phyloP scores from a whole-genome alignment of 2,113 vertebrate species.

The Oreotrochilus melanogaster region DNA sequence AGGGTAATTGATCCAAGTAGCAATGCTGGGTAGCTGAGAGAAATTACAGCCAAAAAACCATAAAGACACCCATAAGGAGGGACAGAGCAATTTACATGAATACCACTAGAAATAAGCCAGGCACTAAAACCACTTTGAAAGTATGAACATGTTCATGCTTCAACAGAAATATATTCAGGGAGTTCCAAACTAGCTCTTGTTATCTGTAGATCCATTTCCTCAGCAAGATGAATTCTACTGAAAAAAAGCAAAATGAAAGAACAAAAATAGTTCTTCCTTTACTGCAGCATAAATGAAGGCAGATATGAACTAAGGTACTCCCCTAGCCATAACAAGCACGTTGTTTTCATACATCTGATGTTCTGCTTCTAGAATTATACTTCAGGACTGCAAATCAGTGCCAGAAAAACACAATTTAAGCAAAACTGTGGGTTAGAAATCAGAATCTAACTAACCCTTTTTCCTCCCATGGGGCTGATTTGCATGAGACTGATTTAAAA shows the following conservation, averaged over 20 bases:
- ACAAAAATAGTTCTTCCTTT: background rate
- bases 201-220: background rate
- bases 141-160: background rate
- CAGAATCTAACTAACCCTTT: slow-evolving; percentile 39
- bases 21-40: background rate
- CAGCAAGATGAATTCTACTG: background rate
- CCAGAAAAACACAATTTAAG: background rate
- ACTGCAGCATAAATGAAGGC: background rate
- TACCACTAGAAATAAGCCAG: background rate
- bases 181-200: background rate
- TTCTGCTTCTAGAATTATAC: background rate
- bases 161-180: background rate
- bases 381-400: background rate
- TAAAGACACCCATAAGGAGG: background rate
- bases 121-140: background rate
- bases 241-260: background rate
- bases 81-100: background rate
- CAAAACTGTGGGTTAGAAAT: slow-evolving; percentile 43
- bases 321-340: background rate
- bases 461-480: slow-evolving; percentile 22
- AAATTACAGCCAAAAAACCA: background rate
- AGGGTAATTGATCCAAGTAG: background rate
- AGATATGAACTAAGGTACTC: accelerated
- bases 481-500: slow-evolving; percentile 68
- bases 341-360: background rate